phyloP scores from a whole-genome alignment of 2,113 vertebrate species.

The Gopherus flavomarginatus region DNA sequence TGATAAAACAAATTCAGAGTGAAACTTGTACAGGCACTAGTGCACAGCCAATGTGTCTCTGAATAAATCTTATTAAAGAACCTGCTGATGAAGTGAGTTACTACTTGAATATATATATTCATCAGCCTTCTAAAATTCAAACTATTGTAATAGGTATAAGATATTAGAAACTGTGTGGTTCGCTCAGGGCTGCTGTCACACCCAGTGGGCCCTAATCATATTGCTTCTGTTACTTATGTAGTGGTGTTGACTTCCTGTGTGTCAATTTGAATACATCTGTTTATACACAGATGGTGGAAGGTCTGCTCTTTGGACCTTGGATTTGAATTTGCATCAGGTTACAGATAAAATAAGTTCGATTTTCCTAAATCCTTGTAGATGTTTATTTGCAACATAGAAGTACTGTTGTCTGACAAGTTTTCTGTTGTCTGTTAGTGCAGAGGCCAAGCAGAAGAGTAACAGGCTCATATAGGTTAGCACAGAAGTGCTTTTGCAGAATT shows the following conservation, averaged over 20 bases:
- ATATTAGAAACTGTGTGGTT: not conserved
- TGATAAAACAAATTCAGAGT: not conserved
- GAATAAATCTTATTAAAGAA: not conserved
- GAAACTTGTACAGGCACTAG: not conserved
- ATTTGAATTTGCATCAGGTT: not conserved
- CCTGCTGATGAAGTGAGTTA: not conserved
- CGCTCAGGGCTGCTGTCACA: not conserved
- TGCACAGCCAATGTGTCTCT: not conserved
- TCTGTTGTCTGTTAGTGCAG: not conserved
- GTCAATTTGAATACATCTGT: not conserved
- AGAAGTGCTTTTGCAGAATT: not conserved
- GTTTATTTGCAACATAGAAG: not conserved
- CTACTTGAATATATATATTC: not conserved
- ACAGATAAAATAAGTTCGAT: not conserved
- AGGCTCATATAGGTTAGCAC: not conserved
- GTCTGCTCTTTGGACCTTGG: not conserved
- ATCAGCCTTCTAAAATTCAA: not conserved
- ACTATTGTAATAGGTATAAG: not conserved
- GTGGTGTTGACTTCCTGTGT: not conserved
- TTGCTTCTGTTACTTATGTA: not conserved
- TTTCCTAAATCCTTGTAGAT: not conserved
- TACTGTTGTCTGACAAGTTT: not conserved
- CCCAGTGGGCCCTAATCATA: not conserved
- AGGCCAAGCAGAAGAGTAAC: not conserved
- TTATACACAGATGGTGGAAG: not conserved